These are phyloP conservation scores for Manacus vitellinus DNA, from an alignment of 2,113 vertebrate species.

Conservation along the genomic window DNA sequence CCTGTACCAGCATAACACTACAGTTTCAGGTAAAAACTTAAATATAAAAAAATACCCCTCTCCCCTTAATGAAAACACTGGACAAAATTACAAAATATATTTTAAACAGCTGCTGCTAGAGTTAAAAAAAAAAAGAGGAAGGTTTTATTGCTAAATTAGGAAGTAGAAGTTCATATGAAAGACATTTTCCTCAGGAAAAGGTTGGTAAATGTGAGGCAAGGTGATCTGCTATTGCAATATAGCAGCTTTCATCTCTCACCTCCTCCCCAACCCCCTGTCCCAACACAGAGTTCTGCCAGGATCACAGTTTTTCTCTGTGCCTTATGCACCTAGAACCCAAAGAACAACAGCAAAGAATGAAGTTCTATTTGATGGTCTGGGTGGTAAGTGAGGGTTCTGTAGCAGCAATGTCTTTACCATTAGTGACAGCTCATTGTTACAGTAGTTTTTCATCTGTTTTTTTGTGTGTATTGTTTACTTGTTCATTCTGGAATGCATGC, in stretches of 20 bases:
- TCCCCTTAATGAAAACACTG: background rate
- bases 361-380: background rate
- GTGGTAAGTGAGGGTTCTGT: background rate
- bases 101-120: constrained; percentile 1
- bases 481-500: background rate
- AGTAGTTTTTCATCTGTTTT: background rate
- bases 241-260: background rate
- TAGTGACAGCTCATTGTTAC: background rate
- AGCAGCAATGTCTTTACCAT: background rate
- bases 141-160: constrained; percentile 53
- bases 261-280: background rate
- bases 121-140: constrained; percentile 27
- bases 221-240: background rate
- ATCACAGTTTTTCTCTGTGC: background rate
- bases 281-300: background rate
- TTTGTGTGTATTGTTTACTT: background rate
- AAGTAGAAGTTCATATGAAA: constrained; percentile 38
- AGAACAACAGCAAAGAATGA: background rate
- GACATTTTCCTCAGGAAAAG: constrained; percentile 38
- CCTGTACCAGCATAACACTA: background rate
- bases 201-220: constrained; percentile 25
- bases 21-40: background rate
- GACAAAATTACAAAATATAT: constrained; percentile 6
- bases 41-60: background rate
- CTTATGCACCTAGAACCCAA: background rate